Evolutionary conservation across 2,113 vertebrate species (phyloP).

Genomic region (Hemibagrus wyckioides): DNA sequence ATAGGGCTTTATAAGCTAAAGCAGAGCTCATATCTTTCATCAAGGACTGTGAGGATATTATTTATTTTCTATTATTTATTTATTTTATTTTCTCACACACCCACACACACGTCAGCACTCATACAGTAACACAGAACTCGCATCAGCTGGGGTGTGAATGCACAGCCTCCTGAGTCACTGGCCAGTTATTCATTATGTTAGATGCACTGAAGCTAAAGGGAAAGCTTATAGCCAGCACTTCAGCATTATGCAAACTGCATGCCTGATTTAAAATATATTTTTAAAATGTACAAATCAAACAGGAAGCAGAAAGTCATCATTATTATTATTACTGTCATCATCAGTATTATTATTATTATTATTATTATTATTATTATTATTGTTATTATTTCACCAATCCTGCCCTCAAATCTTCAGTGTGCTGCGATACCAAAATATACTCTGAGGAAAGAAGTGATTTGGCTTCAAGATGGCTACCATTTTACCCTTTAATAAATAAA

Average conservation of each 20-base stretch:
- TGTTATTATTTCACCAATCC: background rate
- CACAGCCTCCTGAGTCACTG: background rate
- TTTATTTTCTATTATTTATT: too few species aligned
- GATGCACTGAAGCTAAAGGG: background rate
- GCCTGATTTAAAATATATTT: background rate
- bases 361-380: too few species aligned
- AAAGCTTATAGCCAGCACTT: background rate
- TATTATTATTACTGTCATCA: too few species aligned
- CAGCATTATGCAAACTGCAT: background rate
- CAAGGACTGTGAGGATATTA: background rate
- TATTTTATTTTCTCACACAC: background rate
- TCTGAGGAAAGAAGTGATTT: background rate
- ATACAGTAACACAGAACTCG: background rate
- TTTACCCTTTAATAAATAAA: too few species aligned
- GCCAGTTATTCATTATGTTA: background rate
- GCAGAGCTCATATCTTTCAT: background rate
- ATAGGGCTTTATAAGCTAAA: background rate
- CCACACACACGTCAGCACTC: background rate
- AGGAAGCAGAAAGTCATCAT: background rate
- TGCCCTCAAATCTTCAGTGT: background rate
- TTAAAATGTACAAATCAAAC: constrained; percentile 1
- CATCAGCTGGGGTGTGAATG: constrained; percentile 6
- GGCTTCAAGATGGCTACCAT: background rate
- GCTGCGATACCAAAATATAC: background rate
- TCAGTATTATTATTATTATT: too few species aligned